Conservation (phyloP, 2,888 invertebrate genomes). For the Cataglyphis cursor region DNA sequence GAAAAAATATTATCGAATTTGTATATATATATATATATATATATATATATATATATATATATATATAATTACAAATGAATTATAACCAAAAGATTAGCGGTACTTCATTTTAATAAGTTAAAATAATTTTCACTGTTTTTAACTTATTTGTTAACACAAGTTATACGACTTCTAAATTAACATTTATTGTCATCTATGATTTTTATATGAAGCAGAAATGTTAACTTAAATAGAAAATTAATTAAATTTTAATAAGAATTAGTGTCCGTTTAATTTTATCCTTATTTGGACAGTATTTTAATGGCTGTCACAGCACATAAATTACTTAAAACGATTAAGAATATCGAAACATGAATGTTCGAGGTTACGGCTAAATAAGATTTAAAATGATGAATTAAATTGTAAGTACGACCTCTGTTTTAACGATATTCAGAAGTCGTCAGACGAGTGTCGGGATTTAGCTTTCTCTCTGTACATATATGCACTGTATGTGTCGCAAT, state of each 20-base stretch:
- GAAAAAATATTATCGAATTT: neutral
- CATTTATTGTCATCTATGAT: neutral
- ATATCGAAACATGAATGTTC: slow-evolving; percentile 10
- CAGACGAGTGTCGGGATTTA: slow-evolving; percentile 36
- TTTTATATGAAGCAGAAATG: neutral
- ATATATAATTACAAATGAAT: neutral
- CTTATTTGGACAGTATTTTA: neutral
- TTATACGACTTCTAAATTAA: neutral
- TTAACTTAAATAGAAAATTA: neutral
- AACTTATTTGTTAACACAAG: neutral
- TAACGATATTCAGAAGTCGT: slow-evolving; percentile 47
- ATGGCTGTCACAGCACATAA: slow-evolving; percentile 1
- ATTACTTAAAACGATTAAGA: slow-evolving; percentile 18
- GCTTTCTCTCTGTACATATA: slow-evolving; percentile 26
- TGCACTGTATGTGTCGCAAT: slow-evolving; percentile 36
- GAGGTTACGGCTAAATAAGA: slow-evolving; percentile 28
- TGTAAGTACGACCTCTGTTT: slow-evolving; percentile 21
- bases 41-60: too few species aligned
- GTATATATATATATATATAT: too few species aligned
- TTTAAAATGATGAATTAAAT: slow-evolving; percentile 40
- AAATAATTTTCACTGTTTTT: neutral
- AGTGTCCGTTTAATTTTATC: neutral
- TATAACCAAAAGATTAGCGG: neutral
- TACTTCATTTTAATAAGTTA: neutral
- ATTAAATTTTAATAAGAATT: slow-evolving; percentile 21